Conservation (phyloP, 2,113 vertebrate species). For the Catharus fuscescens region DNA sequence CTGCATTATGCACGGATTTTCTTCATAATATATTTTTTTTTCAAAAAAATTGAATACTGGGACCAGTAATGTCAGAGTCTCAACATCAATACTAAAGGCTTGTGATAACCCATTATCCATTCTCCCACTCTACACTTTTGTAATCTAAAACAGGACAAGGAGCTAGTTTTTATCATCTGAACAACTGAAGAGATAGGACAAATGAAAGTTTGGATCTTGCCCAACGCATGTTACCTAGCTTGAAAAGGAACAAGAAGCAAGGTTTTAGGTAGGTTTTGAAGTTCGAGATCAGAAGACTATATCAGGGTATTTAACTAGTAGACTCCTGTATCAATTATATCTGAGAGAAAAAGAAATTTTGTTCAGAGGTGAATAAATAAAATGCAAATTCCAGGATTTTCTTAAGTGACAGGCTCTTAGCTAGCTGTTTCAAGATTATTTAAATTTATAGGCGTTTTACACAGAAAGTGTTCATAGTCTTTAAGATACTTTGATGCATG, state of each 20-base stretch:
- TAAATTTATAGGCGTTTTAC: neutral
- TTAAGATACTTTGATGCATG: neutral
- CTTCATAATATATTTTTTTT: neutral
- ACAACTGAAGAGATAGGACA: neutral
- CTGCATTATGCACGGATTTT: neutral
- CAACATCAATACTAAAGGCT: neutral
- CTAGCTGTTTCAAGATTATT: neutral
- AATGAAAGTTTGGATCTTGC: neutral
- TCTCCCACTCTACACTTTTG: neutral
- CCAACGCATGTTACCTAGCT: rapidly evolving
- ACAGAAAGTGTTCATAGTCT: neutral
- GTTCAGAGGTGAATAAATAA: neutral
- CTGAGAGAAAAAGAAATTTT: neutral
- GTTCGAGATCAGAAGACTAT: neutral
- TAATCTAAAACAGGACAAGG: neutral
- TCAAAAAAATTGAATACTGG: neutral
- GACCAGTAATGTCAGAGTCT: neutral
- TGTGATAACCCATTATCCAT: neutral
- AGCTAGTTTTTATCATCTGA: neutral
- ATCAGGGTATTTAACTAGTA: neutral
- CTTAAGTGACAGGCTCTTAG: neutral
- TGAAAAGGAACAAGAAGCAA: neutral
- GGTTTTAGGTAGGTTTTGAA: neutral
- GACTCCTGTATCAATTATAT: neutral
- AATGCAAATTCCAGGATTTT: neutral